These are phyloP conservation scores for Rousettus madagascariensis DNA, from an alignment of 2,797 vertebrate genomes.

Conservation along the genomic window DNA sequence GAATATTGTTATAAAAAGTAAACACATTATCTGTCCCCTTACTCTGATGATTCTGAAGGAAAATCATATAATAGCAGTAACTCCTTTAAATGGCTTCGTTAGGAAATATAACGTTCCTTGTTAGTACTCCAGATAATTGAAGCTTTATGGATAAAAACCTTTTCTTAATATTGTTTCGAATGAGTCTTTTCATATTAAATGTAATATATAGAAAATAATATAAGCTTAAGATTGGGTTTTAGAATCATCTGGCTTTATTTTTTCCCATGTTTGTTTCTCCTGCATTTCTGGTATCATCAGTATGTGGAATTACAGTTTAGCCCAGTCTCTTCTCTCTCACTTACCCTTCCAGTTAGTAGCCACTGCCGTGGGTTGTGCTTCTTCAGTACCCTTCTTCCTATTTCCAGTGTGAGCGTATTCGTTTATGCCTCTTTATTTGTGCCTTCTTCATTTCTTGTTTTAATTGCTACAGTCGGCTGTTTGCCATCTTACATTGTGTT, in stretches of 20 bases:
- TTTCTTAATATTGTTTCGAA: neutral
- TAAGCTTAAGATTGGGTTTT: neutral
- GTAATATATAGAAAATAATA: neutral
- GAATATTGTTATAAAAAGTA: conserved; percentile 9
- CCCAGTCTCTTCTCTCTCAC: neutral
- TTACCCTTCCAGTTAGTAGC: neutral
- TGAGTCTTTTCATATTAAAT: neutral
- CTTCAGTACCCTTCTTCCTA: neutral
- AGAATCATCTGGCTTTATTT: neutral
- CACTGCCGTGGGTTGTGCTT: neutral
- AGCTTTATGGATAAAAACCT: neutral
- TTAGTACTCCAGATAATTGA: neutral
- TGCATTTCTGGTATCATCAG: neutral
- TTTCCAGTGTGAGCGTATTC: neutral
- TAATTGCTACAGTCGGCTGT: neutral
- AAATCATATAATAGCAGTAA: neutral
- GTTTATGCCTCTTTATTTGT: neutral
- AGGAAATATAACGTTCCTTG: neutral
- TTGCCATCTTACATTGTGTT: neutral
- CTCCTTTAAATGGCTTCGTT: neutral
- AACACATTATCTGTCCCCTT: neutral
- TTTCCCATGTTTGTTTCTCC: neutral
- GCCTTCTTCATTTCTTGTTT: neutral
- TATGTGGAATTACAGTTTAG: neutral
- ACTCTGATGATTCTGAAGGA: neutral